Evolutionary conservation across 2,888 invertebrate species (phyloP), one percentile per base, ranked within the genome.

Genomic region (Ernsta delagoae): DNA sequence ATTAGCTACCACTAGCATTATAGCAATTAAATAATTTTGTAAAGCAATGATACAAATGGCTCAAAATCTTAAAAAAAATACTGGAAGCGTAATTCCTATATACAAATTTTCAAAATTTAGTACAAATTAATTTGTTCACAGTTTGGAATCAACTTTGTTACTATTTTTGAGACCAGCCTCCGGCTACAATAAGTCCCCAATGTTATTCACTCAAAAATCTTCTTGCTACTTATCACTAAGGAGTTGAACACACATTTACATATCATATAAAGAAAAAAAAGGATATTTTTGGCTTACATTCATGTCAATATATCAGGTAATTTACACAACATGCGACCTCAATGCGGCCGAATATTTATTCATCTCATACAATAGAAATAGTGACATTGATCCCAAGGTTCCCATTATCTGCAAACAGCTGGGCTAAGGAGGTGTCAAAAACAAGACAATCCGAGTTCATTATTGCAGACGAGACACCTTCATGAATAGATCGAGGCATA

Each of bases 301-400:
- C 82, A 83, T 82, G 82, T 82, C 80, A 79, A 83, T 82, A 83
- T 54, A 84, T 77, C 78, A 72, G 70, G 67, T 67, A 64, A 53
- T 69, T 41, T 34, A 62, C 53, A 70, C 65, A 70, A 65, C 59
- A 71, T n/a, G 65, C 57, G 70, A 71, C 62, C 61, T 70, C 63
- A 63, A 62, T 62, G 66, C 59, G 63, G 64, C 71, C 24, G 56
- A 50, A 31, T 63, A 48, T 43, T 66, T 65, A 69, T 48, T 56
- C 70, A 57, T 66, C 80, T 94, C 94, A 97, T 92, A 97, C 97
- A 95, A 97, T 96, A 77, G 98, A 98, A 91, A 99, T 99, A 87
- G 99, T 99, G 83, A 99, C 99, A 94, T 99, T 99, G 82, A 99
- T 99, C 80, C 99, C 99, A 77, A 99, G 95, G 93, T 99, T 99